These are phyloP conservation scores for Volucella zonaria DNA, from an alignment of 2,888 invertebrate genomes.

Conservation along the genomic window DNA sequence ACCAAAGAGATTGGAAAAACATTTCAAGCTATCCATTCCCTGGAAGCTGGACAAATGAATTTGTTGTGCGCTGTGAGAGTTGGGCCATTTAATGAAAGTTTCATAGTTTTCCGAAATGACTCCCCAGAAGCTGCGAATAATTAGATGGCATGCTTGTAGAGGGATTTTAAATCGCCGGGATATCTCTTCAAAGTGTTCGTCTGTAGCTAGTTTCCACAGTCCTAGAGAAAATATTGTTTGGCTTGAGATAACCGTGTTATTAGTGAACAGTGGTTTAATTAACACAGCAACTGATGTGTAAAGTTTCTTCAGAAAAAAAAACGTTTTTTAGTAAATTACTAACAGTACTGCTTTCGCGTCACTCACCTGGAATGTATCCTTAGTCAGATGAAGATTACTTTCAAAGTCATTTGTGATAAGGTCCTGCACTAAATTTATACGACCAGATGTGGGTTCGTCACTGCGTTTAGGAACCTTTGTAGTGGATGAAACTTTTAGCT, in stretches of 20 bases:
- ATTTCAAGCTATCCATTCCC: constrained; percentile 72
- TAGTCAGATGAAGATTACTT: constrained; percentile 79
- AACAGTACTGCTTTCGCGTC: too few species aligned
- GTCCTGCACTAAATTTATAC: constrained; percentile 80
- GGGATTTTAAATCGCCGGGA: constrained; percentile 80
- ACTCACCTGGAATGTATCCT: constrained; percentile 79
- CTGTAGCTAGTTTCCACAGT: constrained; percentile 81
- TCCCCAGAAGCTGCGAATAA: constrained; percentile 80
- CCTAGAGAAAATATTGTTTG: constrained; percentile 80
- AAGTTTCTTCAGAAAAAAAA: constrained; percentile 42
- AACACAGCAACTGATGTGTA: constrained; percentile 29
- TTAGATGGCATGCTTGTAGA: constrained; percentile 78
- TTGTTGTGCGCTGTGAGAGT: constrained; percentile 77
- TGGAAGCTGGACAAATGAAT: constrained; percentile 77
- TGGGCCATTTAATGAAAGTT: constrained; percentile 81
- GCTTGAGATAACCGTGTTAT: constrained; percentile 75
- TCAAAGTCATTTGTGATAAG: constrained; percentile 78
- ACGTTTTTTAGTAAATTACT: background rate
- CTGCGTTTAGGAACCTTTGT: constrained; percentile 11
- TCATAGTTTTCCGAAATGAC: constrained; percentile 80
- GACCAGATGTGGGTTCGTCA: constrained; percentile 70
- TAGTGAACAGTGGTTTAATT: constrained; percentile 61
- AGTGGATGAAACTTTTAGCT: background rate
- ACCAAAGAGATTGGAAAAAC: constrained; percentile 79
- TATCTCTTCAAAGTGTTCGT: constrained; percentile 81